Conservation (phyloP, 2,797 vertebrate species). For the Epinephelus coioides region DNA sequence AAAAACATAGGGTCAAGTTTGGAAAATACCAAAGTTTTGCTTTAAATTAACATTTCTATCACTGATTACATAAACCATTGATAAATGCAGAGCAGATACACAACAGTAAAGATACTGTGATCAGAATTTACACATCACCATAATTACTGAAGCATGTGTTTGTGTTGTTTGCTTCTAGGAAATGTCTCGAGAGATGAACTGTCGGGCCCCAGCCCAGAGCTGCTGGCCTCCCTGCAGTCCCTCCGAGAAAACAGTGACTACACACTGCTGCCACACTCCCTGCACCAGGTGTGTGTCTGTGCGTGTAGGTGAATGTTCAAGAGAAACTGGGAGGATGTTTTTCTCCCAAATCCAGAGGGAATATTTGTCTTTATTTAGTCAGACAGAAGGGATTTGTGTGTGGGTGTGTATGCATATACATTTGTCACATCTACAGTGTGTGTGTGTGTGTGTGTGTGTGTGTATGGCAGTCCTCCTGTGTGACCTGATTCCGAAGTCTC, state of each 20-base stretch:
- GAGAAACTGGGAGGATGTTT: conserved; percentile 5
- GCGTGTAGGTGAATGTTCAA: conserved; percentile 13
- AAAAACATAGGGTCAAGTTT: too few species aligned
- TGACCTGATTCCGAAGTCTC: conserved; percentile 17
- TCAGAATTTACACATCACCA: background rate
- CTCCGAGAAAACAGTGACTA: conserved; percentile 83
- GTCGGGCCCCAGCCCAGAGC: conserved; percentile 72
- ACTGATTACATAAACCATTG: background rate
- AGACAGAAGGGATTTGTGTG: conserved; percentile 16
- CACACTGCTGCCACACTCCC: conserved; percentile 84
- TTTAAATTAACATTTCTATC: background rate
- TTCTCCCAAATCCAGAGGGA: conserved; percentile 37
- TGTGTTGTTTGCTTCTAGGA: conserved; percentile 69
- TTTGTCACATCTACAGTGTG: conserved; percentile 13
- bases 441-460: conserved; percentile 12
- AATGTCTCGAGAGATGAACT: conserved; percentile 40
- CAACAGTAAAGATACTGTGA: background rate
- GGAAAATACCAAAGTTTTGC: too few species aligned
- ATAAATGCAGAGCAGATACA: background rate
- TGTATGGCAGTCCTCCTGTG: background rate
- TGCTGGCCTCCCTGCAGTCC: conserved; percentile 82
- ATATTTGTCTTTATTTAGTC: conserved; percentile 53
- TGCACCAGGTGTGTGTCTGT: conserved; percentile 84
- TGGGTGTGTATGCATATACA: conserved; percentile 9
- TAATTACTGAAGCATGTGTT: conserved; percentile 23